Percentiles rank a stretch among this genome's conserved stretches.
phyloP scores from a whole-genome alignment of 2,888 invertebrate species.

The Zele albiditarsus region DNA sequence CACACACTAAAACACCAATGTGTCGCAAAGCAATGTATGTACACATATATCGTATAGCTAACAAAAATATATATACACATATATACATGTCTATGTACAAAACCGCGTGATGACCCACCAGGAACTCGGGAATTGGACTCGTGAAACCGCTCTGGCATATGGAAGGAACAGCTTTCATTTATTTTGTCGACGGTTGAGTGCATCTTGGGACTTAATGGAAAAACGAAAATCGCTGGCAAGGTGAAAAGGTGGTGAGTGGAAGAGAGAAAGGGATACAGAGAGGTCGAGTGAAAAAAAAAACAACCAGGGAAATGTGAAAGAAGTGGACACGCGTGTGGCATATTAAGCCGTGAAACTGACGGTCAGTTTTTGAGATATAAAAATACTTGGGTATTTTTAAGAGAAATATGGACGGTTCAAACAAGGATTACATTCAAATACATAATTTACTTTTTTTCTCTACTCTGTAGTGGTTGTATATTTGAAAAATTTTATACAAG shows the following conservation, averaged over 20 bases:
- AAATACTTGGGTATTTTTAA: background rate
- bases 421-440: slow-evolving; percentile 13
- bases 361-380: slow-evolving; percentile 25
- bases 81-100: slow-evolving; percentile 5
- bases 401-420: background rate
- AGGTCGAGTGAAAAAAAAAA: background rate
- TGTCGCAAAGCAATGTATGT: background rate
- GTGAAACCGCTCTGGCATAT: slow-evolving; percentile 40
- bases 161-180: slow-evolving; percentile 51
- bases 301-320: slow-evolving; percentile 24
- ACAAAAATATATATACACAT: slow-evolving; percentile 13
- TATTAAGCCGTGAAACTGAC: slow-evolving; percentile 46
- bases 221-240: background rate
- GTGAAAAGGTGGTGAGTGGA: too few relatives aligned
- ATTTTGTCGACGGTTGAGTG: slow-evolving; percentile 47
- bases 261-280: too few relatives aligned
- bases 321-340: slow-evolving; percentile 49
- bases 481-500: background rate
- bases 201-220: slow-evolving; percentile 39
- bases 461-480: background rate
- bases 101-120: slow-evolving; percentile 34
- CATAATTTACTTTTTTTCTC: slow-evolving; percentile 8
- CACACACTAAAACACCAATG: background rate
- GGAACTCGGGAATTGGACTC: slow-evolving; percentile 28
- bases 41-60: background rate